Base-by-base conservation (phyloP, 2,888 invertebrate species). In the Cremastinae sp. region DNA sequence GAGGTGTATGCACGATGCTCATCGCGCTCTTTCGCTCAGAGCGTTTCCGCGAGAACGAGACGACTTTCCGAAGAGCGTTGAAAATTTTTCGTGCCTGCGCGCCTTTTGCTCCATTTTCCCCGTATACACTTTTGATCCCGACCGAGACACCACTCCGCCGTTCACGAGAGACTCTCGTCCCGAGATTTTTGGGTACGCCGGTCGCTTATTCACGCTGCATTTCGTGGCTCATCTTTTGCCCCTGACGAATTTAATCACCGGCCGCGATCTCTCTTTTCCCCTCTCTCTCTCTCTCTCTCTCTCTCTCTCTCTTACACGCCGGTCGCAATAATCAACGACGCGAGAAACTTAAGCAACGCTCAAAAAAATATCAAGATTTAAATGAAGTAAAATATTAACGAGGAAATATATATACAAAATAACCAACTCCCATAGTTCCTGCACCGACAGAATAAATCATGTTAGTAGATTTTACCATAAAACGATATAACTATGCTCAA, bases 161-260 rank as follows among this genome's bases (percentile, higher is more conserved):
- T 51, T 34, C 54, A 54, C 28, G 49, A 61, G 51, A 14, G 43
- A 49, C 28, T 51, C 28, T 47, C 28, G 28, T 5, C 5, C 5
- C 28, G 28, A 5, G 28, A 34, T 41, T 79, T 81, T 82, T 81
- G 73, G 81, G 74, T 79, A n/a, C n/a, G n/a, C n/a, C 76, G 78
- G 78, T 80, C 79, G 80, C 83, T 84, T n/a, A n/a, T n/a, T 85
- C 84, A 85, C 84, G 82, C 82, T 74, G 79, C 79, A 84, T 84
- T 84, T 83, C 68, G 76, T 78, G 82, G 69, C 59, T 84, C 14
- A 41, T 9, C 41, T 41, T 79, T 84, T 82, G 73, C 75, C 58
- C 58, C 56, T 38, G 22, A 41, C 77, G 74, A 79, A 75, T 82
- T 72, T 84, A 83, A 84, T 83, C 82, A 81, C 79, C 80, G 16